These are phyloP conservation scores for Anser brachyrhynchus DNA, from an alignment of 2,113 vertebrate genomes.

Conservation along the genomic window DNA sequence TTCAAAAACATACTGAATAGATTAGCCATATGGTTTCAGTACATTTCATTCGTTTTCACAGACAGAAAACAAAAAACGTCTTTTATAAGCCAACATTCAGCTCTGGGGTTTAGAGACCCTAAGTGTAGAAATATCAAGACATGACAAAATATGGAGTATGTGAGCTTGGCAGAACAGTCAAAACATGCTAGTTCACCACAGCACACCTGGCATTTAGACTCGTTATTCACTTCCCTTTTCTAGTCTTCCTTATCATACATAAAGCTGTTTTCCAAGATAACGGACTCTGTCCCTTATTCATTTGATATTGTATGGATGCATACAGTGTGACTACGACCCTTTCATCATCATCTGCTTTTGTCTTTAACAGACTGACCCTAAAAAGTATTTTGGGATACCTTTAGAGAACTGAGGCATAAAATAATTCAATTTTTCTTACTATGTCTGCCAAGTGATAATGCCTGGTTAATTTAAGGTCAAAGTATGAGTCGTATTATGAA, in stretches of 20 bases:
- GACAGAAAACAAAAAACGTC: slow-evolving; percentile 25
- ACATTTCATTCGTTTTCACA: slow-evolving; percentile 34
- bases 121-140: slow-evolving; percentile 29
- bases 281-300: not conserved
- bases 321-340: not conserved
- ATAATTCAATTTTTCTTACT: not conserved
- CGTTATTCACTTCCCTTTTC: not conserved
- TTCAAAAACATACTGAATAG: slow-evolving; percentile 53
- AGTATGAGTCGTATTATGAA: not conserved
- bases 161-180: not conserved
- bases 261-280: not conserved
- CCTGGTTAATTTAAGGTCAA: not conserved
- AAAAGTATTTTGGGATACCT: not conserved
- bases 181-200: not conserved
- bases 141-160: not conserved
- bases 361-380: not conserved
- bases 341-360: not conserved
- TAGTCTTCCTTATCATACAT: not conserved
- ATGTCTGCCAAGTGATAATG: not conserved
- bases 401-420: not conserved
- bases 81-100: slow-evolving; percentile 27
- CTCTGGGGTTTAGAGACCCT: slow-evolving; percentile 17
- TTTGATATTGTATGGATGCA: not conserved
- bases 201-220: not conserved
- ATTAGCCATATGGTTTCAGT: slow-evolving; percentile 56